These are phyloP conservation scores for Loriculus beryllinus DNA, from an alignment of 2,797 vertebrate genomes.

Conservation along the genomic window DNA sequence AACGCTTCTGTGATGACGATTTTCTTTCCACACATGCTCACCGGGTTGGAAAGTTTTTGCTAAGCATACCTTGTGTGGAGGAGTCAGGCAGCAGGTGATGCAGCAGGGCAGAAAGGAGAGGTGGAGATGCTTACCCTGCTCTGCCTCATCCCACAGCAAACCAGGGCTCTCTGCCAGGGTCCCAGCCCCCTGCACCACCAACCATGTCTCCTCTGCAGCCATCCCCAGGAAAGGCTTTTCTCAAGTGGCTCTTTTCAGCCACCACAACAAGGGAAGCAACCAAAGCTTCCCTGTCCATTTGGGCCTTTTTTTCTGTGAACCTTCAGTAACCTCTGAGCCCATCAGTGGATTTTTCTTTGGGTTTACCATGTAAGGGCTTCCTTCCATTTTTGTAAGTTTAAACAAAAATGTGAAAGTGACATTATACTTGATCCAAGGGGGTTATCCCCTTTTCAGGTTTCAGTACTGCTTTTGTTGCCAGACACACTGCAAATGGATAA, in stretches of 20 bases:
- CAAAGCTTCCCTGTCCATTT: not conserved
- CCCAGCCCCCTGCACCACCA: not conserved
- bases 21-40: not conserved
- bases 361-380: slow-evolving; percentile 45
- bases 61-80: not conserved
- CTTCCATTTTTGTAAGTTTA: slow-evolving; percentile 45
- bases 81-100: not conserved
- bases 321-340: slow-evolving; percentile 16
- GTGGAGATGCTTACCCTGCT: accelerated
- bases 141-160: not conserved
- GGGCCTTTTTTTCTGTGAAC: slow-evolving; percentile 18
- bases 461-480: slow-evolving; percentile 1
- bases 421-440: not conserved
- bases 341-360: slow-evolving; percentile 27
- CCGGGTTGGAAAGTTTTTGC: not conserved
- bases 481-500: not conserved
- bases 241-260: not conserved
- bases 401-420: slow-evolving; percentile 53
- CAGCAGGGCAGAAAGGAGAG: not conserved
- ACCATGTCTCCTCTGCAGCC: not conserved
- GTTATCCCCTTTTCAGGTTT: not conserved
- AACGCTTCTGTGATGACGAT: not conserved
- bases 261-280: not conserved
- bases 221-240: not conserved
- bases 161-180: not conserved